A percentile compares a stretch with the other conserved stretches of the same genome.
Evolutionary conservation across 2,797 vertebrate species (phyloP).

Genomic region (Meriones psammophilus): DNA sequence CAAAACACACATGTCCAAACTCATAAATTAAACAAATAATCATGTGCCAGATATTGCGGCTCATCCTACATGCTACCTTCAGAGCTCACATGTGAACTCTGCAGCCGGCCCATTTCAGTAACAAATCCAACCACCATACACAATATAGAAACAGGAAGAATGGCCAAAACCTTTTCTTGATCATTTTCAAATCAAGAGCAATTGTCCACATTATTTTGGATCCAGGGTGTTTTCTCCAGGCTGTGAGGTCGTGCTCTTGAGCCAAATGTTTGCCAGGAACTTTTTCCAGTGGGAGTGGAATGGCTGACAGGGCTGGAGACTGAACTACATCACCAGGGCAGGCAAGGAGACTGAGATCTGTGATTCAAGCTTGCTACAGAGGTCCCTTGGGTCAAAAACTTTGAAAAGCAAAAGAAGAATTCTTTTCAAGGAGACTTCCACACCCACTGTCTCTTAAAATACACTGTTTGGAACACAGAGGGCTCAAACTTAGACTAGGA

Average conservation of each 20-base stretch:
- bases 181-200: constrained; percentile 66
- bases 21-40: not conserved
- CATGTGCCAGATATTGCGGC: not conserved
- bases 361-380: not conserved
- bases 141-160: constrained; percentile 20
- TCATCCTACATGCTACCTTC: too few species aligned
- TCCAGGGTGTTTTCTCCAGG: constrained; percentile 42
- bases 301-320: not conserved
- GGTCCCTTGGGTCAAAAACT: constrained; percentile 71
- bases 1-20: not conserved
- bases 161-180: constrained; percentile 20
- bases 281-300: not conserved
- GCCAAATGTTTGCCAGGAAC: constrained; percentile 52
- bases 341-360: constrained; percentile 41
- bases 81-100: not conserved
- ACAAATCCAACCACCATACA: constrained; percentile 8
- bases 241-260: constrained; percentile 44
- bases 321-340: constrained; percentile 51
- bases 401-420: not conserved
- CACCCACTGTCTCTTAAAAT: constrained; percentile 79
- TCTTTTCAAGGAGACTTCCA: constrained; percentile 68
- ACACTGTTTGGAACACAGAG: constrained; percentile 69
- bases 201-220: constrained; percentile 47
- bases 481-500: constrained; percentile 68
- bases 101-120: not conserved